phyloP scores from a whole-genome alignment of 2,797 vertebrate genomes.

The Nannoperca australis region DNA sequence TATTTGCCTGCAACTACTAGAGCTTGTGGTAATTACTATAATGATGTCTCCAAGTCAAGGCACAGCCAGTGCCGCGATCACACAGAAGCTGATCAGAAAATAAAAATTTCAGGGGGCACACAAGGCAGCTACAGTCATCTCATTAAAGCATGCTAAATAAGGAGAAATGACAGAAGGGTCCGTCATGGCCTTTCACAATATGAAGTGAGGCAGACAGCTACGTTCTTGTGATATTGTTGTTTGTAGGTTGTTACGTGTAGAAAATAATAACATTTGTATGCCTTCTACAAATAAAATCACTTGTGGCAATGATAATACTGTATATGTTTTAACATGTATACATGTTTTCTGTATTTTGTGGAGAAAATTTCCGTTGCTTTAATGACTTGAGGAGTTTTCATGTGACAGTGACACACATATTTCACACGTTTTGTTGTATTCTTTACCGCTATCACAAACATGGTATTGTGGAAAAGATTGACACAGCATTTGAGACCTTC shows the following conservation, averaged over 20 bases:
- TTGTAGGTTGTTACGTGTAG: slow-evolving; percentile 2
- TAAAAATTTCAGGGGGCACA: slow-evolving; percentile 69
- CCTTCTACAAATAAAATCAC: slow-evolving; percentile 14
- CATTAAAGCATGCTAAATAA: slow-evolving; percentile 65
- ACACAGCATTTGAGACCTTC: neutral
- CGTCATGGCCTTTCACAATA: slow-evolving; percentile 28
- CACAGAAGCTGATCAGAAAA: slow-evolving; percentile 76
- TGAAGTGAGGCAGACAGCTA: slow-evolving; percentile 36
- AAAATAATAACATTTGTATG: neutral
- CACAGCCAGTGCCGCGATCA: slow-evolving; percentile 66
- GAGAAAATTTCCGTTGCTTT: neutral
- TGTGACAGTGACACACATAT: neutral
- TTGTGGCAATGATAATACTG: slow-evolving; percentile 1
- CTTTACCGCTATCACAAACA: neutral
- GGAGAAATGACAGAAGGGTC: slow-evolving; percentile 42
- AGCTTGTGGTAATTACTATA: slow-evolving; percentile 86
- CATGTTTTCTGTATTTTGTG: neutral
- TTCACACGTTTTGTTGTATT: neutral
- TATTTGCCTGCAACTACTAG: slow-evolving; percentile 84
- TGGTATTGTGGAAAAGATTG: neutral
- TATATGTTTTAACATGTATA: too few relatives aligned
- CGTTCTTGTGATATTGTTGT: neutral
- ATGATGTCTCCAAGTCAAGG: slow-evolving; percentile 81
- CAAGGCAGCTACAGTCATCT: slow-evolving; percentile 70
- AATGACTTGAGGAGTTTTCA: neutral